Evolutionary conservation across 2,113 vertebrate species (phyloP), one percentile per base, ranked within the genome.

Genomic region (Stictonetta naevosa): DNA sequence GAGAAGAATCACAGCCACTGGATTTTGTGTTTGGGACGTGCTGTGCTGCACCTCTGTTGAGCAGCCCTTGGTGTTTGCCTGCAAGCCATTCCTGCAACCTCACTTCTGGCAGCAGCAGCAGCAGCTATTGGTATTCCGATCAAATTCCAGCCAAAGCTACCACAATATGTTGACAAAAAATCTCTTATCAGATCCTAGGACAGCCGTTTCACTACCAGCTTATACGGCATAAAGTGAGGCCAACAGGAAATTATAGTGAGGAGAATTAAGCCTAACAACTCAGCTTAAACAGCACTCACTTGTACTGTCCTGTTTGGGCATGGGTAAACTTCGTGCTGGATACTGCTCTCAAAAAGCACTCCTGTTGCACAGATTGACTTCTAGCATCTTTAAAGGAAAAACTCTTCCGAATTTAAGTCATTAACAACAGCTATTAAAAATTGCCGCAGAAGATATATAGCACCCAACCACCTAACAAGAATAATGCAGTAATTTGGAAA

Each of bases 401-500:
- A 55, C 1, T 62, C 22, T 53, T 89, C 60, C 21, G 56, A 33
- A 81, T 80, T 75, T 50, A 91, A 91, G 25, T 75, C 36, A 93
- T 92, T 84, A 92, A 81, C 38, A 94, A 71, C 25, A 44, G 29
- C 62, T 63, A 93, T 71, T 85, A 78, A 91, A 72, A 84, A 75
- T 21, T 42, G 75, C 29, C 33, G 55, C 29, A 15, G 34, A 74
- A 96, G 71, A 78, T 50, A 78, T 0, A 0, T 91, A 72, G 52
- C 59, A 77, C 60, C 53, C 25, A 33, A 33, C 26, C 26, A 56
- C 36, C 40, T 86, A 85, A 22, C 50, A 73, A 88, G 42, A 84
- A 91, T 73, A 95, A 95, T 8, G 29, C 31, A 90, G 46, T 50
- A 64, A 84, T 29, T 71, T 90, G 95, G 36, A 93, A 93, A 78